These are phyloP conservation scores for Rhyacichthys aspro DNA, from an alignment of 2,797 vertebrate species.

Conservation along the genomic window DNA sequence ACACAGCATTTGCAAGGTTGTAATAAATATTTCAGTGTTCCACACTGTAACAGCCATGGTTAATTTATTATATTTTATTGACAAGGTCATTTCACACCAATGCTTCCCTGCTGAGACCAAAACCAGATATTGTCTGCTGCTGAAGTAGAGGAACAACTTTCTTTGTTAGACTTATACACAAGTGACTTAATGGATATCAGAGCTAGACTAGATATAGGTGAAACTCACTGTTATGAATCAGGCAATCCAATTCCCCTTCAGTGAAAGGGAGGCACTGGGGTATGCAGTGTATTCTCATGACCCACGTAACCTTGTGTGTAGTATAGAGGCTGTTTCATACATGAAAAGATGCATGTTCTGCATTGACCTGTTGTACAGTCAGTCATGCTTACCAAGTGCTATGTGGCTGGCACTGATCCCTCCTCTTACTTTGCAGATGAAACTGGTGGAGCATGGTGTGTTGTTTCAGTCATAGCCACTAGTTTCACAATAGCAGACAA, in stretches of 20 bases:
- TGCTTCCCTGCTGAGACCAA: neutral
- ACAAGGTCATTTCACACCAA: neutral
- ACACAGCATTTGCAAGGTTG: too few relatives aligned
- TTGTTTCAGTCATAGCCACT: slow-evolving; percentile 11
- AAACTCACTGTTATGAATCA: neutral
- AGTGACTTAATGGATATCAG: neutral
- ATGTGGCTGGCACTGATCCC: slow-evolving; percentile 25
- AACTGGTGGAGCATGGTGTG: neutral
- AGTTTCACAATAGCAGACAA: neutral
- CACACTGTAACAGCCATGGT: neutral
- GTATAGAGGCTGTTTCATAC: neutral
- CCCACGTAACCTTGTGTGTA: slow-evolving; percentile 6
- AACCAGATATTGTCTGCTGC: neutral
- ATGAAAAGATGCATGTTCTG: neutral
- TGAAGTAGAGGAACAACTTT: neutral
- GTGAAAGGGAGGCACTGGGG: neutral
- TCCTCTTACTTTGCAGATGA: slow-evolving; percentile 39
- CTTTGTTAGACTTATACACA: neutral
- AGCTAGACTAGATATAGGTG: neutral
- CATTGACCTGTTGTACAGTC: slow-evolving; percentile 1
- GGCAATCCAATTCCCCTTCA: neutral
- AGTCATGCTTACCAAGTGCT: slow-evolving; percentile 6
- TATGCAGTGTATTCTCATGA: neutral
- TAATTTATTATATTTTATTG: neutral
- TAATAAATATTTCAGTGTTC: neutral